These are phyloP conservation scores for Percopsis omiscomaycus DNA, from an alignment of 2,797 vertebrate species.

Conservation along the genomic window DNA sequence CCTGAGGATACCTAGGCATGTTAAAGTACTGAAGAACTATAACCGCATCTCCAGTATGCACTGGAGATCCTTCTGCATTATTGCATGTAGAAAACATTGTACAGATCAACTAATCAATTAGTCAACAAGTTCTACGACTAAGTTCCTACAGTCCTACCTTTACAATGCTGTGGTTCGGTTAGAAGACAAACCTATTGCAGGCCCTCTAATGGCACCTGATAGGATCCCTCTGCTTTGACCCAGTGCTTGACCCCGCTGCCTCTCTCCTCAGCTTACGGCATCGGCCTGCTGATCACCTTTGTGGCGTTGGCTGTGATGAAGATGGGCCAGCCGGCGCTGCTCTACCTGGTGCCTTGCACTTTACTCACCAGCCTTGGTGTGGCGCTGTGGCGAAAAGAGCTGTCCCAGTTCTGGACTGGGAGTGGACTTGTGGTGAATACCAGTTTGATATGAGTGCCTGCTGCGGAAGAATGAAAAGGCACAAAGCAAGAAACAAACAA, in stretches of 20 bases:
- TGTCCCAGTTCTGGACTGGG: constrained; percentile 94
- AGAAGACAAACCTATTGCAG: no score
- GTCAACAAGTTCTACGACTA: no score
- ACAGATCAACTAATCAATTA: no score
- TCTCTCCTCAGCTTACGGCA: constrained; percentile 83
- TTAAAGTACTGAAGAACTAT: no score
- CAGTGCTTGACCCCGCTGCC: constrained; percentile 10
- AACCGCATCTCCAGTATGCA: no score
- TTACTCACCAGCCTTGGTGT: constrained; percentile 87
- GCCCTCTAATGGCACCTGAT: no score
- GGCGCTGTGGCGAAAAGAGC: constrained; percentile 91
- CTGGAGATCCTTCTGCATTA: no score
- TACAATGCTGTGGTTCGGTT: no score
- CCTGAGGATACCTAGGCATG: no score
- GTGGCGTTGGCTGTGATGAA: constrained; percentile 94
- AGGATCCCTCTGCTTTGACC: background rate
- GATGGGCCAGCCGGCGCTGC: constrained; percentile 92
- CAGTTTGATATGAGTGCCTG: constrained; percentile 93
- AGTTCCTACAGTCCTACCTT: no score
- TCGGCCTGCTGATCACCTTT: constrained; percentile 95
- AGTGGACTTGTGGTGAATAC: constrained; percentile 99
- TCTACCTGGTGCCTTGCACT: constrained; percentile 97
- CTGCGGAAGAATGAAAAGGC: constrained; percentile 64
- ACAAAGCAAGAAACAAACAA: constrained; percentile 24
- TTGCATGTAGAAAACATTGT: no score